Base-by-base conservation (phyloP, 2,888 invertebrate genomes). In the Rutpela maculata region DNA sequence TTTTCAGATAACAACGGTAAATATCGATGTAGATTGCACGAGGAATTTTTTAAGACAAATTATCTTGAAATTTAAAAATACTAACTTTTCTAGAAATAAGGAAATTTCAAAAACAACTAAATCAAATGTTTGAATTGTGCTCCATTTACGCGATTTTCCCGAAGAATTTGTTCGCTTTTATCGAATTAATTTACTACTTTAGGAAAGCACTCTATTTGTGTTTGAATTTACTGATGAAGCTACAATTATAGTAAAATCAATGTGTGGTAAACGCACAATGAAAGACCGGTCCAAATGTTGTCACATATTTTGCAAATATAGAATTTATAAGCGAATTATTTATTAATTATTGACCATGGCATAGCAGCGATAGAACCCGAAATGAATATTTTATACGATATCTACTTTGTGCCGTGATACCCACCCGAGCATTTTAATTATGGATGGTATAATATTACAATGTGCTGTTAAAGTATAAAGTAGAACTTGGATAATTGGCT, bases 311-410 rank as follows among this genome's bases (percentile, higher is more conserved):
- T 6, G 65, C 65, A 65, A 65, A 65, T 65, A 65, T 65, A 19
- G 65, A 65, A 65, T 65, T 65, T 65, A 43, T 65, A 22, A 38
- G 17, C 43, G 65, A 65, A 65, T 65, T 65, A 65, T 65, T 43
- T 43, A 18, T 43, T 62, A 62, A 62, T 62, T 43, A 18, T n/a
- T n/a, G 50, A n/a, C n/a, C n/a, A 43, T 19, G 12, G 18, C 19
- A 65, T 19, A 43, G 65, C 43, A 19, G 43, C 43, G 31, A n/a
- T 26, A n/a, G 22, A 18, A 43, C 12, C 10, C 1, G 65, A 15
- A 11, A 43, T 43, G 12, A 65, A 65, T 65, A 65, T 63, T 63
- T 63, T 38, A 63, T 65, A 43, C 38, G 38, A 15, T 26, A 43
- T 65, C 43, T 43, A 43, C 19, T 65, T 65, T 65, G 22, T 7